Percentiles rank a stretch among this genome's conserved stretches.
Evolutionary conservation across 2,797 vertebrate species (phyloP).

Genomic region (Natrix natrix): DNA sequence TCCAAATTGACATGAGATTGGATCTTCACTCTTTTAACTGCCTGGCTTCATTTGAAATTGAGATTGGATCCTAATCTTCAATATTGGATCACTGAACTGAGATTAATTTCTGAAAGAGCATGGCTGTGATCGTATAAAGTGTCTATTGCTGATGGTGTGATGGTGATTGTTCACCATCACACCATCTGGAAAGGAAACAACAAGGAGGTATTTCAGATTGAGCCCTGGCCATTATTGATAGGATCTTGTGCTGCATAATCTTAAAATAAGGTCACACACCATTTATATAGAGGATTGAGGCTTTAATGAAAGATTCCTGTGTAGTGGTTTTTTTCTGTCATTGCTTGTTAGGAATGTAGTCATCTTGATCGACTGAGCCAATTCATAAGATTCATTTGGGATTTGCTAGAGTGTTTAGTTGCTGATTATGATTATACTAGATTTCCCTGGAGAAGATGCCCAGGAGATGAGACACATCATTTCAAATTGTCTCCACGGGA

Average conservation of each 20-base stretch:
- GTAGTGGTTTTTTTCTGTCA: slow-evolving; percentile 35
- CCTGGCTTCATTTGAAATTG: background rate
- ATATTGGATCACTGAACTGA: background rate
- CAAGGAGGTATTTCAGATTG: background rate
- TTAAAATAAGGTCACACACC: background rate
- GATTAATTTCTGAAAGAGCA: background rate
- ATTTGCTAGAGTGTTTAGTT: slow-evolving; percentile 74
- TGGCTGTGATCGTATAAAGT: background rate
- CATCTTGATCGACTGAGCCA: slow-evolving; percentile 65
- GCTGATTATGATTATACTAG: slow-evolving; percentile 66
- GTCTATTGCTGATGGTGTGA: background rate
- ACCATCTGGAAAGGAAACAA: background rate
- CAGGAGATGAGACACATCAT: slow-evolving; percentile 56
- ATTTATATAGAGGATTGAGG: slow-evolving; percentile 47
- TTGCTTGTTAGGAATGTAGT: slow-evolving; percentile 64
- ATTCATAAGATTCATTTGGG: slow-evolving; percentile 69
- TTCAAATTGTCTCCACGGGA: slow-evolving; percentile 38
- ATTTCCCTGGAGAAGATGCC: slow-evolving; percentile 59
- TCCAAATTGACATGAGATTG: background rate
- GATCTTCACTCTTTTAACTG: background rate
- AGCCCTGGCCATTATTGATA: background rate
- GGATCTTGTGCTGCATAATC: background rate
- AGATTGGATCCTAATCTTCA: background rate
- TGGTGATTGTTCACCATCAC: background rate
- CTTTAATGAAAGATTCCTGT: slow-evolving; percentile 51